These are phyloP conservation scores for Mylabris phalerata DNA, from an alignment of 1,140 invertebrate genomes.

Conservation along the genomic window DNA sequence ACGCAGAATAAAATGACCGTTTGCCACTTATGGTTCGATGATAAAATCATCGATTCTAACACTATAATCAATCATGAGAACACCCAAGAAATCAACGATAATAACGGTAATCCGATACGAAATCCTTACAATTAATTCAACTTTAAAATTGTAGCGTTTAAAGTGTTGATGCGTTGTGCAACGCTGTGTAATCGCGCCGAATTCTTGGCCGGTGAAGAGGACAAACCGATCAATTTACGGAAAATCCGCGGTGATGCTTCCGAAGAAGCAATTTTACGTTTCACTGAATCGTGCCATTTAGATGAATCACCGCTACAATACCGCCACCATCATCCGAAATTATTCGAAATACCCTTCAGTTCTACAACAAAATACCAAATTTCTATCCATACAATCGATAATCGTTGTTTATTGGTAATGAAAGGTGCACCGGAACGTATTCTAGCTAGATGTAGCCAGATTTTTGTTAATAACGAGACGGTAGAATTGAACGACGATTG, in stretches of 20 bases:
- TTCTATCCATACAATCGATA: slow-evolving; percentile 13
- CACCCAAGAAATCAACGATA: slow-evolving; percentile 47
- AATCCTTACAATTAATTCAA: not conserved
- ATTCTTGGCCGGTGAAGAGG: slow-evolving; percentile 60
- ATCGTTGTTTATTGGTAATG: slow-evolving; percentile 61
- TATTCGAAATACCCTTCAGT: slow-evolving; percentile 79
- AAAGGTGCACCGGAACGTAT: slow-evolving; percentile 92
- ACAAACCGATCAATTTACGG: slow-evolving; percentile 46
- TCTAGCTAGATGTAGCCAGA: slow-evolving; percentile 66
- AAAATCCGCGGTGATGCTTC: slow-evolving; percentile 74
- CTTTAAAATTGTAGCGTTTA: slow-evolving; percentile 23
- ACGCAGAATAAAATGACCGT: slow-evolving; percentile 79
- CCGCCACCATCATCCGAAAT: slow-evolving; percentile 59
- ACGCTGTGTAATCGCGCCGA: slow-evolving; percentile 75
- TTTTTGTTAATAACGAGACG: slow-evolving; percentile 62
- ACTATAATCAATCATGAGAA: slow-evolving; percentile 44
- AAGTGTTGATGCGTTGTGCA: slow-evolving; percentile 55
- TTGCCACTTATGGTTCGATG: slow-evolving; percentile 65
- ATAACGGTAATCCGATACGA: slow-evolving; percentile 19
- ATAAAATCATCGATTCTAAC: slow-evolving; percentile 47
- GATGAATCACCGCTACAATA: slow-evolving; percentile 50
- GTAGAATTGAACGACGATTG: slow-evolving; percentile 52
- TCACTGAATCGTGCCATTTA: slow-evolving; percentile 60
- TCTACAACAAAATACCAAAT: slow-evolving; percentile 51
- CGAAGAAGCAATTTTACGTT: slow-evolving; percentile 74